Evolutionary conservation across 2,888 invertebrate species (phyloP), one percentile per base, ranked within the genome.

Genomic region (Drosophila pegasa): DNA sequence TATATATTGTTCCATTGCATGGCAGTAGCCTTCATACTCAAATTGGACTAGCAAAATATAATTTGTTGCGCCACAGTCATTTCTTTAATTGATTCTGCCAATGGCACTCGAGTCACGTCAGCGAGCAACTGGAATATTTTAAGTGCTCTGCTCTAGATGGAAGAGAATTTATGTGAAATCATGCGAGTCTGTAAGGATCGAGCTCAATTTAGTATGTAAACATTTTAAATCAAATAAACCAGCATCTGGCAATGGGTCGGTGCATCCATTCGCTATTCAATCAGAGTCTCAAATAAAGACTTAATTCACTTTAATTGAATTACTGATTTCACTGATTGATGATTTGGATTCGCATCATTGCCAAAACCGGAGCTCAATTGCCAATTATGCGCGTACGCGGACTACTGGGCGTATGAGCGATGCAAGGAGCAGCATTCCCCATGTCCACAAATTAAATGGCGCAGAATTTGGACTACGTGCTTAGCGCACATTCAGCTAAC

Each of bases 381-480:
- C 9, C 40, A 62, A 51, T 56, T 35, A 20, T 20, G 37, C 20
- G 18, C 45, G 55, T 3, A 38, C 25, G 22, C 40, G 16, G 45
- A 1, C 16, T 31, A 31, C 38, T 16, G 8, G 57, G 45, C 63
- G 78, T 47, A 59, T 78, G 68, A 18, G 68, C 64, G 62, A 55
- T 76, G 35, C 40, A 40, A 25, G n/a, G 10, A 16, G 43, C 27
- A 43, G 27, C 37, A 33, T 41, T 43, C 33, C 14, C 35, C 10
- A 14, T 6, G n/a, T 18, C 60, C 43, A 45, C 51, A 63, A 73
- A 73, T 60, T 57, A 60, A 45, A 57, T 18, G 22, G 22, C 45
- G 50, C 55, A 50, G 55, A 54, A 50, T 60, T 65, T 48, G 40
- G 50, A 9, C 20, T 66, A 66, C 71, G 67, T 67, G 71, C 64